A percentile compares a stretch with the other conserved stretches of the same genome.
These are phyloP conservation scores for Caloenas nicobarica DNA, from an alignment of 2,113 vertebrate genomes.

Conservation along the genomic window DNA sequence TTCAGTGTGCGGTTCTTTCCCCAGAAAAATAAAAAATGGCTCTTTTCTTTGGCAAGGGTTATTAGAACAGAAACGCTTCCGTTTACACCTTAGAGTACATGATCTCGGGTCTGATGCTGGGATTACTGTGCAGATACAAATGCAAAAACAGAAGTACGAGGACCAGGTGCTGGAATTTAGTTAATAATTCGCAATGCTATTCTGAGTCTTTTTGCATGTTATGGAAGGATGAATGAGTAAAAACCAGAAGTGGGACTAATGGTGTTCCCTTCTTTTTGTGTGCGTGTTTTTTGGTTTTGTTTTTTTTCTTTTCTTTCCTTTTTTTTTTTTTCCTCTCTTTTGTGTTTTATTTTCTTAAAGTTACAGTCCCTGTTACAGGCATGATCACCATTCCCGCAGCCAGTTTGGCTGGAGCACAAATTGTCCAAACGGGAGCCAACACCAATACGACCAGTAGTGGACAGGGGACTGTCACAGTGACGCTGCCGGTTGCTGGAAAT, in stretches of 20 bases:
- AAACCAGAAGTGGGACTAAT: conserved; percentile 77
- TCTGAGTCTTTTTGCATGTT: not conserved
- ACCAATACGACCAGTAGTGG: conserved; percentile 95
- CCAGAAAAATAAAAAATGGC: not conserved
- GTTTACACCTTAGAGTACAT: rapidly evolving
- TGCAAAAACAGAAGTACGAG: not conserved
- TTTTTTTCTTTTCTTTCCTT: not conserved
- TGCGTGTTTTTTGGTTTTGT: conserved; percentile 60
- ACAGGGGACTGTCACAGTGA: conserved; percentile 97
- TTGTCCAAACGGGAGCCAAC: conserved; percentile 93
- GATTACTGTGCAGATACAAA: not conserved
- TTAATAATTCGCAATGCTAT: not conserved
- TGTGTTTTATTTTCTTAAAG: conserved; percentile 79
- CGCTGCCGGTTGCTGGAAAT: conserved; percentile 94
- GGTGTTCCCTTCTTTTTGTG: conserved; percentile 77
- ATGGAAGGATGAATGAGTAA: conserved; percentile 39
- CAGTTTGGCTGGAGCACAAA: conserved; percentile 95
- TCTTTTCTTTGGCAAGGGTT: not conserved
- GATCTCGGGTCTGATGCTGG: not conserved
- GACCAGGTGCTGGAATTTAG: not conserved
- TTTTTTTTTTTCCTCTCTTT: conserved; percentile 26
- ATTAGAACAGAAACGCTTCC: not conserved
- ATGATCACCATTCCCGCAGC: conserved; percentile 99
- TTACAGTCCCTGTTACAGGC: conserved; percentile 89
- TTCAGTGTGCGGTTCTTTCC: not conserved